phyloP scores from a whole-genome alignment of 1,140 invertebrate genomes.

The Rhopalosiphum padi region DNA sequence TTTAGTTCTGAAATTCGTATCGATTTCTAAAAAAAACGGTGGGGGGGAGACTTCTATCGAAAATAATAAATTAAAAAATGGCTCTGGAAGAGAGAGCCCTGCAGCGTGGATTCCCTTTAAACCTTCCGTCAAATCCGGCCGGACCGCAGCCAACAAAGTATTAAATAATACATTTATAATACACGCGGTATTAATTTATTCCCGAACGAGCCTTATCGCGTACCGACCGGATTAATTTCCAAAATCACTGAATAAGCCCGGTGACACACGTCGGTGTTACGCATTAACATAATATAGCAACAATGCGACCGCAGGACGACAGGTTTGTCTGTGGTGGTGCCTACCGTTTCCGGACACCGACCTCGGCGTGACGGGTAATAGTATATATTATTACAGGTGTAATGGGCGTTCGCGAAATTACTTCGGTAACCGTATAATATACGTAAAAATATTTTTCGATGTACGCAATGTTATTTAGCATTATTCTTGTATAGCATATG shows the following conservation, averaged over 20 bases:
- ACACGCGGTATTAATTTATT: not conserved
- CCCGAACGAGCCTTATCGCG: not conserved
- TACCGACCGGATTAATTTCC: not conserved
- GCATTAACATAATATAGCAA: not conserved
- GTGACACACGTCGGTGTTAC: not conserved
- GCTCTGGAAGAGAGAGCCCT: not conserved
- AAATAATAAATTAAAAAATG: not conserved
- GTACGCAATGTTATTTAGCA: too few species aligned
- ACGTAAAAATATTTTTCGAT: too few species aligned
- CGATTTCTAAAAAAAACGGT: not conserved
- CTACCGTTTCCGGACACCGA: not conserved
- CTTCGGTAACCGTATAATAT: too few species aligned
- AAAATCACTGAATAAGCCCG: conserved; percentile 1
- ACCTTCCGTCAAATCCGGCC: not conserved
- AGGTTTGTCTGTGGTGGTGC: not conserved
- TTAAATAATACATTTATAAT: conserved; percentile 9
- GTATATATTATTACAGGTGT: too few species aligned
- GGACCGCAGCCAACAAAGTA: not conserved
- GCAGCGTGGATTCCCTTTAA: not conserved
- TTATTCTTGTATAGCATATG: too few species aligned
- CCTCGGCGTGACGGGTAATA: too few species aligned
- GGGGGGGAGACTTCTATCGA: not conserved
- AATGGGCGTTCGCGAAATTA: too few species aligned
- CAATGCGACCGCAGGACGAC: not conserved
- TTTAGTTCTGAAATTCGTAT: not conserved